Evolutionary conservation across 2,113 vertebrate species (phyloP), one percentile per base, ranked within the genome.

Genomic region (Pelodiscus sinensis): DNA sequence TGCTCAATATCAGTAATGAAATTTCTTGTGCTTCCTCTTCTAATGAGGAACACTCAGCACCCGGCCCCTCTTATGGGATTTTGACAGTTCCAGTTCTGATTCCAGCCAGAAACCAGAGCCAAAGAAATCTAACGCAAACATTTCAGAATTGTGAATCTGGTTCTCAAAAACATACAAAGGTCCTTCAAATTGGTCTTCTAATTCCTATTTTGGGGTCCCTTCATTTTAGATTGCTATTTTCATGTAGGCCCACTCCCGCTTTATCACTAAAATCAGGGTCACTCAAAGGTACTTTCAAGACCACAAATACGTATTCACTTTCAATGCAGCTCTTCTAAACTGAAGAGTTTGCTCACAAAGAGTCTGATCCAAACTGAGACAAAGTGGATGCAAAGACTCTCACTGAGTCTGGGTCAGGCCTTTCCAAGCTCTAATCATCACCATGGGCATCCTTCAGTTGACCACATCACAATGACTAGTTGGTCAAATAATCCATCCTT

Each of bases 191-290:
- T 44, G 38, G 9, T 44, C 38, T 38, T 51, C 16, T 2, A 62
- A 6, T 50, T 86, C 90, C 77, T 52, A 51, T 44, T 79, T 57
- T 81, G 11, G 12, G 13, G 9, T 85, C 24, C 3, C 52, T 88
- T 83, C 85, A 6, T 25, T 87, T 12, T 38, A 52, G 9, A 80
- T 60, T 31, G 4, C 1, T 65, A 79, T 21, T 68, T 38, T 22
- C 35, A 6, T 89, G 9, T 56, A 75, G 1, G 3, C 0, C 1
- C 13, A 31, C 3, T 31, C 13, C 55, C 44, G 21, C 22, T 56
- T n/a, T 85, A 55, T 51, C 12, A 38, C 22, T 24, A 44, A 91
- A 89, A 55, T 21, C 27, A 58, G 51, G 62, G 73, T 6, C 15
- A 86, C 24, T 7, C 82, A 38, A 83, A 75, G 9, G 7, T 2